phyloP scores from a whole-genome alignment of 2,113 vertebrate species.

The Hypanus sabinus region DNA sequence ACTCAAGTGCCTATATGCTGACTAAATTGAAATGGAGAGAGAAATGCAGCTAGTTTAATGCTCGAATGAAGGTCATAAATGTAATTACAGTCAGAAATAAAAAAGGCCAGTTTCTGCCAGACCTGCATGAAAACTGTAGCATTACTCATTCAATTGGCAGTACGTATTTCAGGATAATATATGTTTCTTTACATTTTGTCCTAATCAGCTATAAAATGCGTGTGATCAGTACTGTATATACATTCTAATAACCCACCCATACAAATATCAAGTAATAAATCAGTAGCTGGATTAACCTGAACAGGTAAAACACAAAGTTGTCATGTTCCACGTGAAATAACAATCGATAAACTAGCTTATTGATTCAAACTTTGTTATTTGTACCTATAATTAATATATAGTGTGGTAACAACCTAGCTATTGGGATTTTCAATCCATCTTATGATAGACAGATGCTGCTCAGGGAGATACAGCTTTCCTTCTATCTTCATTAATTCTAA shows the following conservation, averaged over 20 bases:
- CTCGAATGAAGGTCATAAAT: neutral
- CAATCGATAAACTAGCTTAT: neutral
- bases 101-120: neutral
- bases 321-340: slow-evolving; percentile 26
- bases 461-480: neutral
- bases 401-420: neutral
- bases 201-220: neutral
- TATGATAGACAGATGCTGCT: neutral
- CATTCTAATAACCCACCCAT: neutral
- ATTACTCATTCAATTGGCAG: neutral
- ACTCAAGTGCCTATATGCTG: neutral
- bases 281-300: neutral
- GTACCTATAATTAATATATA: slow-evolving; percentile 22
- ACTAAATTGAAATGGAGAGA: no score
- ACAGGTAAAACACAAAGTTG: neutral
- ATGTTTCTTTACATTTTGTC: neutral
- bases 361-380: slow-evolving; percentile 3
- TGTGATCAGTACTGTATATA: neutral
- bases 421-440: neutral
- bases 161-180: neutral
- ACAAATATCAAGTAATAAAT: slow-evolving; percentile 19
- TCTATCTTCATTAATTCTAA: slow-evolving; percentile 11
- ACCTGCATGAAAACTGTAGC: no score
- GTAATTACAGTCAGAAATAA: neutral
- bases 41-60: neutral